phyloP scores from a whole-genome alignment of 2,113 vertebrate species.

The Microtus montanus region DNA sequence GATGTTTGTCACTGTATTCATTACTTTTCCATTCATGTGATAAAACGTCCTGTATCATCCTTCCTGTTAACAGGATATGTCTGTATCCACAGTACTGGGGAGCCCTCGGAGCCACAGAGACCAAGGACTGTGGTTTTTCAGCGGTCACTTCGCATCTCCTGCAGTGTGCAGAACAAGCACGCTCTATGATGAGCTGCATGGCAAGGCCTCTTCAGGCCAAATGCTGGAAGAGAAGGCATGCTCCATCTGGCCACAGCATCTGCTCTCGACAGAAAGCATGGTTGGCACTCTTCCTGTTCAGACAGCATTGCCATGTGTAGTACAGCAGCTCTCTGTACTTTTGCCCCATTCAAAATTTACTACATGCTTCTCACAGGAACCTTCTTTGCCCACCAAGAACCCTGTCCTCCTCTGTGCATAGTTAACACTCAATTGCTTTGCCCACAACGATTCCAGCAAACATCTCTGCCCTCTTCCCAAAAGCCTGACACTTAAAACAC shows the following conservation, averaged over 20 bases:
- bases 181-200: background rate
- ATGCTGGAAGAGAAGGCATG: background rate
- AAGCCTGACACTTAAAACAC: background rate
- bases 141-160: background rate
- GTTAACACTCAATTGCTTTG: background rate
- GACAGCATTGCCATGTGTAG: background rate
- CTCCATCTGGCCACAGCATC: background rate
- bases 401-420: background rate
- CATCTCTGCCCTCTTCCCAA: background rate
- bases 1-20: background rate
- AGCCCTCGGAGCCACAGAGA: background rate
- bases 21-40: background rate
- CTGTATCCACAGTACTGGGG: background rate
- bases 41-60: background rate
- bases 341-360: background rate
- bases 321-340: conserved; percentile 22
- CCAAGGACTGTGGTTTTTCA: background rate
- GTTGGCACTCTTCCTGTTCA: background rate
- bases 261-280: background rate
- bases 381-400: background rate
- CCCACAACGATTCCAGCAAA: background rate
- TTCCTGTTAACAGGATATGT: background rate
- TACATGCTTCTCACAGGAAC: background rate
- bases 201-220: background rate
- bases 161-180: background rate